Percentiles rank a stretch among this genome's conserved stretches.
These are phyloP conservation scores for Euplagia quadripunctaria DNA, from an alignment of 2,888 invertebrate genomes.

Conservation along the genomic window DNA sequence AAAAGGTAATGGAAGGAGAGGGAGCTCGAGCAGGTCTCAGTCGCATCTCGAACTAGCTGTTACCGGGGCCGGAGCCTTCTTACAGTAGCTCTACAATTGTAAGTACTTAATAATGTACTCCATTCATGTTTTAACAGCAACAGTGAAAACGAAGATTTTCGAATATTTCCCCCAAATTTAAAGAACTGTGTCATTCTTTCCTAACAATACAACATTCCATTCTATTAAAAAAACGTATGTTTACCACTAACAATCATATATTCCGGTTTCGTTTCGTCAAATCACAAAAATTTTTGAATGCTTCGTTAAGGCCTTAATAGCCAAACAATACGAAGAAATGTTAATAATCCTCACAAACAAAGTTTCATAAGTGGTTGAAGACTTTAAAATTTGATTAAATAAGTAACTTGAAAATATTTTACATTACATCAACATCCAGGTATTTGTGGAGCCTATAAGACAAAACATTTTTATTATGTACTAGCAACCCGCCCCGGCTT, in stretches of 20 bases:
- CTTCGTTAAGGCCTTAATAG: background rate
- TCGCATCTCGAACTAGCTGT: no score
- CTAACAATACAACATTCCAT: constrained; percentile 1
- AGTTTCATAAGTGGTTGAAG: background rate
- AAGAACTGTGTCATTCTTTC: background rate
- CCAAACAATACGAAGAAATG: constrained; percentile 3
- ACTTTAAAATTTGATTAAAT: background rate
- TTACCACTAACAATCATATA: no score
- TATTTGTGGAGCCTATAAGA: background rate
- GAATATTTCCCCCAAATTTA: no score
- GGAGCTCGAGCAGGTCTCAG: no score
- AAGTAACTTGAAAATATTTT: background rate
- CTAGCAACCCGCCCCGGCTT: no score
- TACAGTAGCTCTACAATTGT: no score
- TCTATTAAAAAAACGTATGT: background rate
- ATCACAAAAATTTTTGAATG: background rate
- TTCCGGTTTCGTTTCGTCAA: background rate
- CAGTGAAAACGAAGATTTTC: no score
- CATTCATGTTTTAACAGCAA: no score
- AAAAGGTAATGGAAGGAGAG: no score
- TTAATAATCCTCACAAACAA: background rate
- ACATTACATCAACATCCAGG: background rate
- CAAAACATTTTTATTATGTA: no score
- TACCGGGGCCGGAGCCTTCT: no score
- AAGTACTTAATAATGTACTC: no score